Base-by-base conservation (phyloP, 2,113 vertebrate species). In the Phodopus roborovskii region DNA sequence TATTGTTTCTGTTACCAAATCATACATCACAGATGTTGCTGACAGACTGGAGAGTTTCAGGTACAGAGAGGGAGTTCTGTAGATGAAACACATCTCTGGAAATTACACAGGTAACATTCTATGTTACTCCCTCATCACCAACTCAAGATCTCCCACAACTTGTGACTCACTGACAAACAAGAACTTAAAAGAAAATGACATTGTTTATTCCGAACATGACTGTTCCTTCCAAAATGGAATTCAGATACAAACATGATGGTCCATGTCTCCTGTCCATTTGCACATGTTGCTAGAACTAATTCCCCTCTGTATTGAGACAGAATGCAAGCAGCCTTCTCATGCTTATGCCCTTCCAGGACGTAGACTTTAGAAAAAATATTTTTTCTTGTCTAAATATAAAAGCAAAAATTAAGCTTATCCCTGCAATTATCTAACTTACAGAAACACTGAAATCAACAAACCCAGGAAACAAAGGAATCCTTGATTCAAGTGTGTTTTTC, bases 331-430 rank as follows among this genome's bases (percentile, higher is more conserved):
- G 17, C 15, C 60, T 48, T 82, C 56, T 62, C 16, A 30, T 39
- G 90, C 50, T 75, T 88, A 17, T 68, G 26, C 39, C 39, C 77
- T 79, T 75, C 56, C 68, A 62, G 45, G 26, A 71, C 30, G 22
- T 17, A 71, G 71, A 70, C 66, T 79, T 90, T n/a, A 56, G 90
- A 96, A 94, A 85, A 66, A 96, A 58, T 58, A 30, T 45, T 92
- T 93, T 94, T 96, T 19, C 89, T 90, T 33, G 24, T 33, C 12
- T 88, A 58, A 87, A 56, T 83, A n/a, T 45, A 79, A 88, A 88
- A 77, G 45, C 78, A 88, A 86, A 71, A 15, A 22, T 15, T 86
- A 70, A 86, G 17, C 28, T 53, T 92, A 42, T 75, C 58, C 20
- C n/a, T 16, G 0, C 53, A 73, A n/a, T 84, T 75, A 75, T 62